Percentiles rank a stretch among this genome's conserved stretches.
Conservation (phyloP, 1,140 invertebrate species). For the Dysdera silvatica region DNA sequence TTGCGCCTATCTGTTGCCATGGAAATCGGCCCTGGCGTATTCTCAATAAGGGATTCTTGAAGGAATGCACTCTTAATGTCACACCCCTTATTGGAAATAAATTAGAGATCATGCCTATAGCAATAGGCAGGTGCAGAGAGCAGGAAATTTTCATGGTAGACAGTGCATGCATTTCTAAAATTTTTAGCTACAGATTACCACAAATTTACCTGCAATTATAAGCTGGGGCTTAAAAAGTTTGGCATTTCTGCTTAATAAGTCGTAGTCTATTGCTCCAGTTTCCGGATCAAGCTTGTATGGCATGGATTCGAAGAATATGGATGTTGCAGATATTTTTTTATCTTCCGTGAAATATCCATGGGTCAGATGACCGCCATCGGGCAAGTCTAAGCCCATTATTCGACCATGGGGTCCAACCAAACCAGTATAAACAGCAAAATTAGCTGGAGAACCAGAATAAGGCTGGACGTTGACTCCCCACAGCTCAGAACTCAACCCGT, state of each 20-base stretch:
- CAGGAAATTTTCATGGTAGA: too few species aligned
- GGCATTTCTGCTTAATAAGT: conserved; percentile 71
- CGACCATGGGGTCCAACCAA: conserved; percentile 82
- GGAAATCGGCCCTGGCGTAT: too few species aligned
- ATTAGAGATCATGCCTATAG: too few species aligned
- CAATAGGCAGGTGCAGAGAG: too few species aligned
- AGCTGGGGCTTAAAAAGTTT: conserved; percentile 82
- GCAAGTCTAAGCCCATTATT: conserved; percentile 92
- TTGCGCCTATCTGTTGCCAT: too few species aligned
- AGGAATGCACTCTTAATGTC: too few species aligned
- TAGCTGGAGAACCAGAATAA: conserved; percentile 93
- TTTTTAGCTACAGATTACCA: too few species aligned
- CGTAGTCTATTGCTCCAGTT: conserved; percentile 91
- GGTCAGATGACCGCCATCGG: conserved; percentile 93
- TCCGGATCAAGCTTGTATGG: conserved; percentile 83
- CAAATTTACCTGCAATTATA: conserved; percentile 69
- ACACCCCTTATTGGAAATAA: too few species aligned
- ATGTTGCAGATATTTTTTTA: conserved; percentile 94
- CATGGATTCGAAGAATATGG: conserved; percentile 97
- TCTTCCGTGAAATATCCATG: conserved; percentile 85
- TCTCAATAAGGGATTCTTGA: too few species aligned
- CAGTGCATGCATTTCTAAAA: too few species aligned
- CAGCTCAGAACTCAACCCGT: conserved; percentile 65
- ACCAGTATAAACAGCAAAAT: conserved; percentile 91
- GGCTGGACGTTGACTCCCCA: conserved; percentile 99